A percentile compares a stretch with the other conserved stretches of the same genome.
Conservation (phyloP, 2,797 vertebrate species). For the Sebastes oblongus region DNA sequence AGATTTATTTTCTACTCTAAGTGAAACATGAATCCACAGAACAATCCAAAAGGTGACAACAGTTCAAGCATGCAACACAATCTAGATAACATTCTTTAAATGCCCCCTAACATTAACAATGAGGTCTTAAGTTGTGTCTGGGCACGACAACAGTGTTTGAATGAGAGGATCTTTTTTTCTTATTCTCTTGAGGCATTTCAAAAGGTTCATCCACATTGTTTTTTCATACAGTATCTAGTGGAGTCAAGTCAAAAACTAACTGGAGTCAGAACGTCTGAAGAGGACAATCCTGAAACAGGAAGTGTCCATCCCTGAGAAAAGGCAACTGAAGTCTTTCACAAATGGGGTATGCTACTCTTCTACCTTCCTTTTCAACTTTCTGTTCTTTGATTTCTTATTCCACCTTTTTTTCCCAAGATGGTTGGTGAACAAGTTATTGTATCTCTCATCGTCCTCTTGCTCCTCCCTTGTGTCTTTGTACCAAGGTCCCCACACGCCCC, state of each 20-base stretch:
- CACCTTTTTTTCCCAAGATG: slow-evolving; percentile 77
- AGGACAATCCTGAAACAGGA: slow-evolving; percentile 52
- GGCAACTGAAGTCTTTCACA: slow-evolving; percentile 50
- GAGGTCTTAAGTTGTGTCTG: slow-evolving; percentile 64
- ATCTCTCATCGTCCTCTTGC: slow-evolving; percentile 73
- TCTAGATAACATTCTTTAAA: slow-evolving; percentile 68
- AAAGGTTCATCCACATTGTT: slow-evolving; percentile 21
- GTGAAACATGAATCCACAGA: slow-evolving; percentile 43
- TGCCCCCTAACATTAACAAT: slow-evolving; percentile 42
- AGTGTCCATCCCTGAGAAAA: slow-evolving; percentile 80
- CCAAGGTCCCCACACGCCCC: slow-evolving; percentile 98
- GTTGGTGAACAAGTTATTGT: slow-evolving; percentile 74
- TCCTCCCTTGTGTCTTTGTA: slow-evolving; percentile 87
- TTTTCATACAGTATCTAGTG: slow-evolving; percentile 50
- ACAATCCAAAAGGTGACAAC: slow-evolving; percentile 51
- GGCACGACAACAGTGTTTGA: slow-evolving; percentile 71
- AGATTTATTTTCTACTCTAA: slow-evolving; percentile 21
- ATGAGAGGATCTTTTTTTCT: slow-evolving; percentile 61
- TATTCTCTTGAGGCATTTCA: slow-evolving; percentile 44
- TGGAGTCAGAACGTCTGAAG: slow-evolving; percentile 20
- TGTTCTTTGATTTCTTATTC: slow-evolving; percentile 74
- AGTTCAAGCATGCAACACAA: slow-evolving; percentile 73
- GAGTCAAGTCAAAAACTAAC: slow-evolving; percentile 47
- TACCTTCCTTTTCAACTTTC: slow-evolving; percentile 71
- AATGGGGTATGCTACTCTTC: slow-evolving; percentile 38